Percentiles rank a stretch among this genome's conserved stretches.
Conservation (phyloP, 2,113 vertebrate species). For the Shinisaurus crocodilurus region DNA sequence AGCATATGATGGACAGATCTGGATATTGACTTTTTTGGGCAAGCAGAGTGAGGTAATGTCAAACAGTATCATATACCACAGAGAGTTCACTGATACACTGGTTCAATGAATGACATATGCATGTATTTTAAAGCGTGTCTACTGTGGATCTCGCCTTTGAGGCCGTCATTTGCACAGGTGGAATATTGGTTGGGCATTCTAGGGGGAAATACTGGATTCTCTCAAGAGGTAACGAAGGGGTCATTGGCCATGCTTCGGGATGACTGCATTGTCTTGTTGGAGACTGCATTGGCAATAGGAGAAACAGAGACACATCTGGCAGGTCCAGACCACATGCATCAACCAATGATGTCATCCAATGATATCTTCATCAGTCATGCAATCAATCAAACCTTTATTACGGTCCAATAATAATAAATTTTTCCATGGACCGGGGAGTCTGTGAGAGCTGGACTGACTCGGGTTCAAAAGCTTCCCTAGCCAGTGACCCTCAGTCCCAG, state of each 20-base stretch:
- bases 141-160: not conserved
- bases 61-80: not conserved
- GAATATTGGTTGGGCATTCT: not conserved
- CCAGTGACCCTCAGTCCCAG: no score
- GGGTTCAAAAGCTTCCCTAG: no score
- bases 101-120: not conserved
- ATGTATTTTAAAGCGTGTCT: not conserved
- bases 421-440: no score
- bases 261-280: not conserved
- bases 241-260: no score
- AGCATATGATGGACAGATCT: conserved; percentile 25
- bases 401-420: no score
- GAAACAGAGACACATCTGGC: not conserved
- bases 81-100: no score
- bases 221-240: not conserved
- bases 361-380: not conserved
- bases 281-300: not conserved
- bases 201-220: not conserved
- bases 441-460: no score
- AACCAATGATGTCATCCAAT: no score
- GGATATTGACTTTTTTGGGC: conserved; percentile 1
- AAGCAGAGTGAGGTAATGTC: not conserved
- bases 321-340: not conserved
- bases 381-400: no score
- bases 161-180: not conserved